Base-by-base conservation (phyloP, 2,888 invertebrate genomes). In the Drosophila rubida region DNA sequence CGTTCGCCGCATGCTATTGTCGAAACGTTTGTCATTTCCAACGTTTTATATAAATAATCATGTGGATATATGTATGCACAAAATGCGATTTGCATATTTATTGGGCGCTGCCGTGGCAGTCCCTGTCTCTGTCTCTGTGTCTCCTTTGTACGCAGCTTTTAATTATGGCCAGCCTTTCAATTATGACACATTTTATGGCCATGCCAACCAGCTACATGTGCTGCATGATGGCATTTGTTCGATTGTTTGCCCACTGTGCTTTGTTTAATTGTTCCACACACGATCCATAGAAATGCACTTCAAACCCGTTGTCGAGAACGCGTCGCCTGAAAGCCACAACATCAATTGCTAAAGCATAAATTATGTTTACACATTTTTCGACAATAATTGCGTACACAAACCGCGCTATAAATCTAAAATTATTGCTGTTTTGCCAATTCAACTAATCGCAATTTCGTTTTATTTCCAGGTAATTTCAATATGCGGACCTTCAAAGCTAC, bases 71-170 rank as follows among this genome's bases (percentile, higher is more conserved):
- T 58, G 30, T 37, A 16, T 58, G 30, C 32, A 54, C 46, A 64
- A 50, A 54, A 61, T 69, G 65, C 59, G 58, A 63, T 80, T 76
- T 78, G 80, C 80, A 80, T 80, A 80, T 71, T 76, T 71, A 76
- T 63, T 55, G 53, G 59, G 41, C 72, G 13, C 41, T 6, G n/a
- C 19, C 19, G 25, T 25, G 25, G 25, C 7, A n/a, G n/a, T n/a
- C n/a, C n/a, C n/a, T n/a, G n/a, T n/a, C n/a, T n/a, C n/a, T n/a
- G n/a, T n/a, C n/a, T n/a, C n/a, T 2, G n/a, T 53, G 48, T 42
- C 27, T 39, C 41, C 41, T 25, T 60, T 49, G 44, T 62, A 66
- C 55, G 68, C 59, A 65, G 48, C 63, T 75, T 57, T 75, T 68
- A 78, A 80, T 80, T 80, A 61, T 75, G 73, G 72, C n/a, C 54